Base-by-base conservation (phyloP, 2,113 vertebrate genomes). In the Crotalus viridis region DNA sequence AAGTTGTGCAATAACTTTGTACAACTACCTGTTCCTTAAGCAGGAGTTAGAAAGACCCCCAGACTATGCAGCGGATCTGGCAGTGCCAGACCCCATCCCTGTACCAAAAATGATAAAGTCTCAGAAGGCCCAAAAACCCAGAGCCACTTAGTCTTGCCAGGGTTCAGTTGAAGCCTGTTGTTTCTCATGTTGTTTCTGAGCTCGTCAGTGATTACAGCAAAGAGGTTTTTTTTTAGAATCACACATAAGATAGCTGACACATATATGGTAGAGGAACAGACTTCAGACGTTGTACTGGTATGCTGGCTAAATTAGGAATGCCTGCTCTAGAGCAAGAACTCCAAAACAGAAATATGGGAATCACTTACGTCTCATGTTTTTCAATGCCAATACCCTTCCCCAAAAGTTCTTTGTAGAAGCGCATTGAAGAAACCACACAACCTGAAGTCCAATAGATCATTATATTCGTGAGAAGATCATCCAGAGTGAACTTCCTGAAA, bases 401-500 rank as follows among this genome's bases (percentile, higher is more conserved):
- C 1, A 98, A 0, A 81, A 97, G 97, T 92, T 98, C 98, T 95
- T 98, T 98, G 96, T 98, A 98, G 95, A 96, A 97, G 91, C 97
- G 97, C 97, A 98, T 97, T 1, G 98, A 98, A 52, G 98, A 93
- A 48, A 96, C 92, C 0, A 98, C 97, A 85, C 94, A 96, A 85
- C 96, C 97, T 0, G 97, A 97, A 2, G 97, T 95, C 98, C 98
- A 98, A 96, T 98, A 98, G 93, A 98, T 97, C 98, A 98, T 98
- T 95, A 98, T n/a, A 24, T 97, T 98, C 91, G 97, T 98, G 91
- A 98, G 97, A 93, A 98, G 97, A 0, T 98, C 98, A 1, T 98
- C 97, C 96, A 98, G 95, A 89, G 96, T 95, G 95, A 96, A 98
- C 93, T 98, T 98, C 95, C 98, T 98, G 95, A 33, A 86, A 1